Evolutionary conservation across 2,797 vertebrate species (phyloP).

Genomic region (Sebastiscus tertius): DNA sequence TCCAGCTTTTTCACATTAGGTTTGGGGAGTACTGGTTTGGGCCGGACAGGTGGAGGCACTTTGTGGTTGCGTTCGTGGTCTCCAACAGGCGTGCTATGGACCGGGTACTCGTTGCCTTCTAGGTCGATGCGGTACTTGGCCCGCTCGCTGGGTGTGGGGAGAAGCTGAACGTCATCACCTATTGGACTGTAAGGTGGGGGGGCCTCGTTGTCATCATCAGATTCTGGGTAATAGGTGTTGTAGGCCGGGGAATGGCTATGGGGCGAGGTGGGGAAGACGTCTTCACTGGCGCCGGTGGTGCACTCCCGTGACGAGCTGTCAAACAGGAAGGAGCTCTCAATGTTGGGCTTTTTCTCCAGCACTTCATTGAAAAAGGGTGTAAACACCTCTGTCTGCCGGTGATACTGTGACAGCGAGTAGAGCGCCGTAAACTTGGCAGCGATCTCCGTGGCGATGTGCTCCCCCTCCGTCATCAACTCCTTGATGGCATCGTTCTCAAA

Average conservation of each 20-base stretch:
- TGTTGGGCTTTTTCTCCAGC: slow-evolving; percentile 93
- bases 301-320: slow-evolving; percentile 90
- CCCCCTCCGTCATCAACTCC: slow-evolving; percentile 98
- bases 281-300: slow-evolving; percentile 87
- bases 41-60: slow-evolving; percentile 98
- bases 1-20: slow-evolving; percentile 96
- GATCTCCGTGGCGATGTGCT: slow-evolving; percentile 99
- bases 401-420: slow-evolving; percentile 98
- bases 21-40: slow-evolving; percentile 92
- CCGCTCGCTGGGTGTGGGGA: slow-evolving; percentile 93
- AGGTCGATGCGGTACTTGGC: slow-evolving; percentile 94
- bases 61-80: slow-evolving; percentile 99
- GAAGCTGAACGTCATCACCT: slow-evolving; percentile 96
- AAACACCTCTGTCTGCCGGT: slow-evolving; percentile 97
- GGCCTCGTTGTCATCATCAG: slow-evolving; percentile 97
- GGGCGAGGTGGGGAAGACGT: slow-evolving; percentile 93
- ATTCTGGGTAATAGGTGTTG: slow-evolving; percentile 91
- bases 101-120: slow-evolving; percentile 96
- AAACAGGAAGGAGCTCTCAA: slow-evolving; percentile 95
- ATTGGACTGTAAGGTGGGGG: slow-evolving; percentile 98
- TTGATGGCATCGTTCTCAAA: slow-evolving; percentile 99
- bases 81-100: slow-evolving; percentile 95
- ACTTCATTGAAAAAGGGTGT: slow-evolving; percentile 98
- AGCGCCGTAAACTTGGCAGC: slow-evolving; percentile 96
- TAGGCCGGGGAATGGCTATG: slow-evolving; percentile 92